Evolutionary conservation across 2,113 vertebrate species (phyloP), one percentile per base, ranked within the genome.

Genomic region (Aspidoscelis tigris): DNA sequence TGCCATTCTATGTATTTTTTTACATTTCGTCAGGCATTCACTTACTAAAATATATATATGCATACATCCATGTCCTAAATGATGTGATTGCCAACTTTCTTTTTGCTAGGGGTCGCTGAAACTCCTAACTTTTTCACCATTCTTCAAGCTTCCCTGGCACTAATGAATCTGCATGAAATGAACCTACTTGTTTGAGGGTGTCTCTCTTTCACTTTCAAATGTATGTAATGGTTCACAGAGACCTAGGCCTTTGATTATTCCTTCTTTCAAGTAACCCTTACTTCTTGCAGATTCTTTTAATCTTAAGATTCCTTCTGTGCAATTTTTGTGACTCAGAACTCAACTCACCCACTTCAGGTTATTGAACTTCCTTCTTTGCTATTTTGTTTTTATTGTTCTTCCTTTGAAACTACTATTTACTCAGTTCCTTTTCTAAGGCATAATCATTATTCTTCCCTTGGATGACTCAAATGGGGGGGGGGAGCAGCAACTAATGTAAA

Each of bases 381-480:
- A 0, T 78, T 89, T 84, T 72, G 33, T 77, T 41, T 84, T 76
- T 75, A 71, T 76, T 85, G 73, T 66, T 73, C 58, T 4, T 4
- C 87, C 72, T 92, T 39, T 66, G 43, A 78, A 58, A 78, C 8
- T 72, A 22, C 88, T 89, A 91, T 84, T 91, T 92, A 89, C 80
- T 88, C 80, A 33, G 41, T 89, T 10, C 55, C 81, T 76, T 74
- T 87, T 50, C 47, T 66, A 76, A 55, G 78, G 58, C 10, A 41
- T 43, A 43, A 68, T 50, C 5, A 1, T 83, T 89, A 75, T 83
- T 86, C 91, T 16, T 82, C 76, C 70, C 53, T 80, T 87, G 26
- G 43, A 22, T 50, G 50, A 88, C 16, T 82, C 55, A 73, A 86
- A 87, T 50, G 73, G 41, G 81, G 91, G 72, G 72, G 88, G 61